Evolutionary conservation across 2,888 invertebrate species (phyloP).

Genomic region (Coronaproctus castanopsis): DNA sequence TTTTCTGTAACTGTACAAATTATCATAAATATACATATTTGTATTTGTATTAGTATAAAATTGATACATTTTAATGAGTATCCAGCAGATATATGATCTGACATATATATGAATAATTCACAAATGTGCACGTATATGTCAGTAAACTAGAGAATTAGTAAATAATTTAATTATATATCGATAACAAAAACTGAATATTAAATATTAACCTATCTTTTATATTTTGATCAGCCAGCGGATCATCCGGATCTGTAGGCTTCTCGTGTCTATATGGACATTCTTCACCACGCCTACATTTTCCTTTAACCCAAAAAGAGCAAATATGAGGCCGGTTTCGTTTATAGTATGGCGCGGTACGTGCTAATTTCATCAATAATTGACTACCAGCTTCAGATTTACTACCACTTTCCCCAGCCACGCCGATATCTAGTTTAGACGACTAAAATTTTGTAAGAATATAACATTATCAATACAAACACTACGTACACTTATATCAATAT

Average conservation of each 20-base stretch:
- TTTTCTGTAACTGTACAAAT: too few relatives aligned
- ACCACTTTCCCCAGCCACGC: conserved; percentile 36
- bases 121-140: too few relatives aligned
- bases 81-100: too few relatives aligned
- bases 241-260: conserved; percentile 91
- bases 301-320: conserved; percentile 97
- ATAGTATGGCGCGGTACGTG: conserved; percentile 83
- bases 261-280: conserved; percentile 93
- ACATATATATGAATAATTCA: too few relatives aligned
- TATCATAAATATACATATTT: too few relatives aligned
- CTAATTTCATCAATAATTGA: conserved; percentile 67
- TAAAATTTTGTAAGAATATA: conserved; percentile 1
- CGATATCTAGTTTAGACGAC: conserved; percentile 22
- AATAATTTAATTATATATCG: neutral
- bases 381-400: conserved; percentile 54
- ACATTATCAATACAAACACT: neutral
- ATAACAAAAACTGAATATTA: neutral
- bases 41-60: too few relatives aligned
- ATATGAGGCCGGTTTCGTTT: conserved; percentile 87
- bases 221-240: conserved; percentile 87
- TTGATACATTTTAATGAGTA: too few relatives aligned
- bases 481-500: too few relatives aligned
- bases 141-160: too few relatives aligned
- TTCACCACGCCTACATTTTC: conserved; percentile 85
- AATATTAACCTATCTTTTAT: conserved; percentile 50